Percentiles rank a stretch among this genome's conserved stretches.
Conservation (phyloP, 2,888 invertebrate species). For the Physocephala rufipes region DNA sequence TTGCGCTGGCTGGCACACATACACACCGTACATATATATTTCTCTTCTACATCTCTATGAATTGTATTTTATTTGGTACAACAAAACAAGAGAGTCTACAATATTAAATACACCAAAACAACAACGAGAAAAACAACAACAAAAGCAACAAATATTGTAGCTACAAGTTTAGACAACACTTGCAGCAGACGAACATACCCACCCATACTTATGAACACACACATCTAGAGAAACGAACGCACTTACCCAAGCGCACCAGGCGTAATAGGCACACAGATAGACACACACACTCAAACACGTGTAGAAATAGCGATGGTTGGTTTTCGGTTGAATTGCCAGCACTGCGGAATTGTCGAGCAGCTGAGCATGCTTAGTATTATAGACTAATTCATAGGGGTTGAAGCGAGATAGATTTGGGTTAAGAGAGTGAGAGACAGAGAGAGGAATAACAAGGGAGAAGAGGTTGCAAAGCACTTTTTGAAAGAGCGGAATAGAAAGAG, state of each 20-base stretch:
- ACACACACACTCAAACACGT: conserved; percentile 23
- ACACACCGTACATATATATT: conserved; percentile 20
- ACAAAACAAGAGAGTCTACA: conserved; percentile 33
- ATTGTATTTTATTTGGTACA: conserved; percentile 46
- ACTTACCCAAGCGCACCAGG: not conserved
- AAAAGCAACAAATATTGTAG: not conserved
- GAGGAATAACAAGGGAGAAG: not conserved
- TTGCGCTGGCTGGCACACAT: not conserved
- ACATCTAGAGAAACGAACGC: not conserved
- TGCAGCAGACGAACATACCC: not conserved
- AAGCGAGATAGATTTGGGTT: conserved; percentile 10
- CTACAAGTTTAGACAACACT: conserved; percentile 15
- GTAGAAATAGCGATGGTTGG: conserved; percentile 34
- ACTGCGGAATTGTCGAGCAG: not conserved
- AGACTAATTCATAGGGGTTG: not conserved
- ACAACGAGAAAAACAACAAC: conserved; percentile 29
- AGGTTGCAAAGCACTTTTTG: no score
- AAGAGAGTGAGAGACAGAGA: not conserved
- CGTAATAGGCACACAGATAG: not conserved
- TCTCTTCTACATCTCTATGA: conserved; percentile 26
- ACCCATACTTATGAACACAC: not conserved
- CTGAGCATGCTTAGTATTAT: conserved; percentile 7
- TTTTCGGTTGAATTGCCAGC: conserved; percentile 3
- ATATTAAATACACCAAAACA: conserved; percentile 34
- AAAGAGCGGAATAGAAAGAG: conserved; percentile 1